Percentiles rank a stretch among this genome's conserved stretches.
These are phyloP conservation scores for Sinocyclocheilus maitianheensis DNA, from an alignment of 2,113 vertebrate species.

Conservation along the genomic window DNA sequence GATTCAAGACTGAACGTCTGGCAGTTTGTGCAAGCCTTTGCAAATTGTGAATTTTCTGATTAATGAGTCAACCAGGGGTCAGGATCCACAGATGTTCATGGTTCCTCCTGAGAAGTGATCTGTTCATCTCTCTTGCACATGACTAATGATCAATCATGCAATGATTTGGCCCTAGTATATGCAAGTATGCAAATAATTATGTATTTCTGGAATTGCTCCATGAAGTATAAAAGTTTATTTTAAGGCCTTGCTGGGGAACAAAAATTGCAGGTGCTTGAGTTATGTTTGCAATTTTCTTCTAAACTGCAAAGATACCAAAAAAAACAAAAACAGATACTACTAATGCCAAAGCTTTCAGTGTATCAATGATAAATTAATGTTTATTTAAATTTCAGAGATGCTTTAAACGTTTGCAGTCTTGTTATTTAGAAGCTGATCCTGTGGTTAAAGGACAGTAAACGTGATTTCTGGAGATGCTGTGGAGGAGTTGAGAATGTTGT, in stretches of 20 bases:
- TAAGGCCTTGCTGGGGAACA: neutral
- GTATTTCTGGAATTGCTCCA: conserved; percentile 18
- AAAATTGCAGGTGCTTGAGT: neutral
- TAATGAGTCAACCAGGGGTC: neutral
- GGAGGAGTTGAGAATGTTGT: conserved; percentile 65
- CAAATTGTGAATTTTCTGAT: neutral
- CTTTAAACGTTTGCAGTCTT: neutral
- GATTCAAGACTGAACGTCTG: neutral
- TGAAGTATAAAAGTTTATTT: conserved; percentile 6
- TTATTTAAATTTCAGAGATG: neutral
- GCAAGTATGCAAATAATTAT: conserved; percentile 30
- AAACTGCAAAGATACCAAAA: too few relatives aligned
- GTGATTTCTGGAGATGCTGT: conserved; percentile 22
- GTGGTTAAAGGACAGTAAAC: neutral
- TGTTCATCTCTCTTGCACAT: neutral
- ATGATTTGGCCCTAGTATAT: neutral
- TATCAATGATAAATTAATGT: neutral
- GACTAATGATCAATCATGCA: conserved; percentile 24
- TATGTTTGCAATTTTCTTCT: neutral
- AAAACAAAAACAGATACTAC: too few relatives aligned
- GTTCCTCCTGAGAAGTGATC: neutral
- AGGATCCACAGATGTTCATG: conserved; percentile 31
- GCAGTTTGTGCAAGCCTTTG: neutral
- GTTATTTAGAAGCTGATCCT: too few relatives aligned
- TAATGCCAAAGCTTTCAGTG: too few relatives aligned